Base-by-base conservation (phyloP, 2,888 invertebrate genomes). In the Strigamia transsilvanica region DNA sequence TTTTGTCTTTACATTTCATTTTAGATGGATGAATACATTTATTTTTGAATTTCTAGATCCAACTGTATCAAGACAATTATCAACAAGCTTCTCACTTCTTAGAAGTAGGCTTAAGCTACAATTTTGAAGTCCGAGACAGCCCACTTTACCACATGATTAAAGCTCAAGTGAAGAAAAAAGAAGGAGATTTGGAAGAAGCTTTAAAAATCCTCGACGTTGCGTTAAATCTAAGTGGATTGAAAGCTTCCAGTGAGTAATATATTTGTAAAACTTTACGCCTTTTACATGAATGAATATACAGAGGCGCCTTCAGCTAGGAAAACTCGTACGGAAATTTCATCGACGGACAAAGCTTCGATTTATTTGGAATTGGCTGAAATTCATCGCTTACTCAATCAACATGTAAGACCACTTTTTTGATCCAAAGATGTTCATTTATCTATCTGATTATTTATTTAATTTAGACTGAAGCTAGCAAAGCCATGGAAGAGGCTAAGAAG, bases 91-190 rank as follows among this genome's bases (percentile, higher is more conserved):
- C 93, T 13, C 95, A 96, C 87, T 93, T 93, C 82, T 89, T 99
- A 78, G 98, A 98, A 89, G 91, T 94, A 84, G 96, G 95, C 82
- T 89, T 98, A 15, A 97, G 97, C 86, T 94, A 94, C 86, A 95
- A 98, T 88, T 98, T 99, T 87, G 93, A 94, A 88, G 93, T 90
- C 83, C 90, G 97, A 84, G 97, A 98, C 83, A 94, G 94, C 88
- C 95, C 97, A 0, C 90, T 96, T 87, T 99, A 96, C 87, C 95
- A 97, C 88, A 91, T 97, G 84, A 91, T 97, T 0, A 92, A 92
- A 84, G 97, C 97, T 0, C 90, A 94, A 34, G 93, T 98, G 80
- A 91, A 94, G 84, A 96, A 94, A 87, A 91, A 92, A 85, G 91
- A 91, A 82, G 92, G 92, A 21, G 92, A 94, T 85, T 88, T 91